Evolutionary conservation across 2,888 invertebrate genomes (phyloP), one percentile per base, ranked within the genome.

Genomic region (Tinea pellionella): DNA sequence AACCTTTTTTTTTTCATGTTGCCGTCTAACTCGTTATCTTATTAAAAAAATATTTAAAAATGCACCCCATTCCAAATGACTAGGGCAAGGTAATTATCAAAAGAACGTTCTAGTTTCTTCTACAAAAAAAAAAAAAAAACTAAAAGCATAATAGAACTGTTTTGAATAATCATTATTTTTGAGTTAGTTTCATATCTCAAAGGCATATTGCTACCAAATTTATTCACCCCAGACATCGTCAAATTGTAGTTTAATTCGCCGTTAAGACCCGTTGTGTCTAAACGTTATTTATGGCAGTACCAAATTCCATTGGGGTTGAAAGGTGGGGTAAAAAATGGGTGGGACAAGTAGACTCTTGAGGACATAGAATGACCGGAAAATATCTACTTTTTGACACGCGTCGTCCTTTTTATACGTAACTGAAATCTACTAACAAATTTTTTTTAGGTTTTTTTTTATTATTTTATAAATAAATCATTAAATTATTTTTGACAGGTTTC

Each of bases 241-340:
- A 75, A 77, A 81, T 74, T 73, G 77, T 72, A 76, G 75, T 80
- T 80, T 80, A 80, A 83, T 81, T 75, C 71, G 66, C 72, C 75
- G 77, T 78, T 77, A 79, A 78, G 73, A 78, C 78, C 71, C 72
- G 66, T 64, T 63, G 63, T 64, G 68, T 41, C 61, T 57, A 61
- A 58, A 16, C 29, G 70, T 69, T 70, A 71, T 69, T 74, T 75
- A 71, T 74, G 72, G 65, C 42, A 6, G 55, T 57, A 32, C 24
- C 47, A 47, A 53, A 53, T 19, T 57, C 57, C 19, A 2, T 32
- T 8, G 32, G 32, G 57, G 19, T 24, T 55, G 55, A 19, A 24
- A 18, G 29, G 55, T 55, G 15, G 47, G n/a, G 37, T 37, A 37
- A 37, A 37, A 37, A 37, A 37, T 9, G 24, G 24, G 24, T 37